Percentiles rank a stretch among this genome's conserved stretches.
These are phyloP conservation scores for Olivierus martensii DNA, from an alignment of 1,140 invertebrate genomes.

Conservation along the genomic window DNA sequence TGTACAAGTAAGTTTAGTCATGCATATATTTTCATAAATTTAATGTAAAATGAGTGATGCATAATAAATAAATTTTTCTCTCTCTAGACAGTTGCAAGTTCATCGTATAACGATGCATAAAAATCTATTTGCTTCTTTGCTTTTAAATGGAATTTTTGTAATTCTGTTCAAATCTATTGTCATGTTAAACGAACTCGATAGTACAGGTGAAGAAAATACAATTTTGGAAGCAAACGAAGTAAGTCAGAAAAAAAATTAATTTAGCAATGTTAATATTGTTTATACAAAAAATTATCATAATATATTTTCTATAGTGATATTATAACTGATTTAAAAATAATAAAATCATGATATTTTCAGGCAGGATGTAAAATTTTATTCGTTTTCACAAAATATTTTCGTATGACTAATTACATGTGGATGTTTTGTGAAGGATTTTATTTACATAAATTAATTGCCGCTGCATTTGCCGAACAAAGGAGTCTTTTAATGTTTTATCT, in stretches of 20 bases:
- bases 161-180: slow-evolving; percentile 32
- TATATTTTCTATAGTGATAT: too few relatives aligned
- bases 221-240: slow-evolving; percentile 30
- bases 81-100: slow-evolving; percentile 31
- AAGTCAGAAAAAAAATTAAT: slow-evolving; percentile 17
- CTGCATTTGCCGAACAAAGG: slow-evolving; percentile 38
- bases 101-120: slow-evolving; percentile 37
- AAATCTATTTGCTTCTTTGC: slow-evolving; percentile 39
- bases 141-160: slow-evolving; percentile 33
- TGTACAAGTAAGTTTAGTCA: slow-evolving; percentile 32
- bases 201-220: slow-evolving; percentile 10
- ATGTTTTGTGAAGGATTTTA: slow-evolving; percentile 44
- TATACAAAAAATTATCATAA: too few relatives aligned
- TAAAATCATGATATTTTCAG: neutral
- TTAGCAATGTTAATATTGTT: too few relatives aligned
- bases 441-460: slow-evolving; percentile 38
- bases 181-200: slow-evolving; percentile 27
- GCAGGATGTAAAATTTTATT: slow-evolving; percentile 11
- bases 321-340: too few relatives aligned
- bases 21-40: too few relatives aligned
- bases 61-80: neutral
- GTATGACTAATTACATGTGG: slow-evolving; percentile 45
- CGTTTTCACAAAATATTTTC: slow-evolving; percentile 29
- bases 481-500: slow-evolving; percentile 35
- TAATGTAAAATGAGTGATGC: too few relatives aligned